Evolutionary conservation across 1,140 invertebrate genomes (phyloP).

Genomic region (Rhagoletis pomonella): DNA sequence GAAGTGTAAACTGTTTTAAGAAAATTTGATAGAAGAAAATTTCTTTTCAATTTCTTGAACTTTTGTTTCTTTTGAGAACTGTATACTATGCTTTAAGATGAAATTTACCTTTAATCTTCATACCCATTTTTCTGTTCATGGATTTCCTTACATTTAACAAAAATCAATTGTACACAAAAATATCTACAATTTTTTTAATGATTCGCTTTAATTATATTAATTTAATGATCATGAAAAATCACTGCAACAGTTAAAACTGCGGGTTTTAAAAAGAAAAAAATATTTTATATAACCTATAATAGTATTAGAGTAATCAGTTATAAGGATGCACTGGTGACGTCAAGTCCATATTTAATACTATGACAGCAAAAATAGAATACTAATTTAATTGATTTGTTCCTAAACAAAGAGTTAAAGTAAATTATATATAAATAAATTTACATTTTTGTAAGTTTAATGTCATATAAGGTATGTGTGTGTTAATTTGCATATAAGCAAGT

Average conservation of each 20-base stretch:
- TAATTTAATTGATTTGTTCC: background rate
- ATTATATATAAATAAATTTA: background rate
- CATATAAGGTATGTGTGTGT: background rate
- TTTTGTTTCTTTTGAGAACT: no score
- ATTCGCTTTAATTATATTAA: background rate
- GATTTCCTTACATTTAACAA: no score
- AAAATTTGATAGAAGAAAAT: no score
- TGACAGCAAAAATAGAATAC: background rate
- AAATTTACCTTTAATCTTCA: no score
- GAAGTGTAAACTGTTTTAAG: no score
- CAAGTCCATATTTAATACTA: constrained; percentile 44
- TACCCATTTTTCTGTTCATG: no score
- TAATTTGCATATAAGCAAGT: no score
- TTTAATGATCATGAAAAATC: constrained; percentile 14
- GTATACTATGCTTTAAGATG: no score
- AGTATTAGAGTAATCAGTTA: background rate
- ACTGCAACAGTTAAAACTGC: background rate
- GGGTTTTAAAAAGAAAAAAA: background rate
- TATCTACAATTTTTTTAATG: no score
- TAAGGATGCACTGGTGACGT: constrained; percentile 28
- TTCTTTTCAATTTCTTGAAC: no score
- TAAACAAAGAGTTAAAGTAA: background rate
- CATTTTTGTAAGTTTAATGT: background rate
- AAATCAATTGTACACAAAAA: no score
- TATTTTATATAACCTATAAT: background rate